phyloP scores from a whole-genome alignment of 2,888 invertebrate genomes.

The Amphipoea lucens region DNA sequence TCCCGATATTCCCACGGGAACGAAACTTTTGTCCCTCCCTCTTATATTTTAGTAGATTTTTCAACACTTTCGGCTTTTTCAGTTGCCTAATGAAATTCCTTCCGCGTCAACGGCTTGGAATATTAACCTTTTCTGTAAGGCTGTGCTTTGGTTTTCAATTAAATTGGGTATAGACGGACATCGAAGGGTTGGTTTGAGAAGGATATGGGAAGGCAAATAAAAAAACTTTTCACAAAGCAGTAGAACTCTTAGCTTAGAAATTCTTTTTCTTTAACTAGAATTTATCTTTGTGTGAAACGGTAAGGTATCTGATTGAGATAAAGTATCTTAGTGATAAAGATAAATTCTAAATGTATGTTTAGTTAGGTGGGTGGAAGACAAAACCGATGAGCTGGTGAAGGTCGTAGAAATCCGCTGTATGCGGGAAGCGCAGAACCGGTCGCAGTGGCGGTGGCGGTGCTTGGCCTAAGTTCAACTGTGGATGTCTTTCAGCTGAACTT shows the following conservation, averaged over 20 bases:
- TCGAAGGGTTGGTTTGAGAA: conserved; percentile 6
- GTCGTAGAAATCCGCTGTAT: no score
- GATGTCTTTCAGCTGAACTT: no score
- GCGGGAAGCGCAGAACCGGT: no score
- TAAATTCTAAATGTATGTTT: background rate
- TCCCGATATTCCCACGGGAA: no score
- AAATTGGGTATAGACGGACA: conserved; percentile 5
- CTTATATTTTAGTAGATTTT: conserved; percentile 16
- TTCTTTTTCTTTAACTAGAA: background rate
- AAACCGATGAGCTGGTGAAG: no score
- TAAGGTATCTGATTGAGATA: background rate
- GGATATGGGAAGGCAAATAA: background rate
- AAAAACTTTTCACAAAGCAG: background rate
- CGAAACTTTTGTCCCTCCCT: background rate
- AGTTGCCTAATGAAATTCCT: conserved; percentile 47
- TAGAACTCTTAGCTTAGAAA: background rate
- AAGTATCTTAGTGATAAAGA: background rate
- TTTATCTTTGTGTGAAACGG: background rate
- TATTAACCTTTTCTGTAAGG: conserved; percentile 40
- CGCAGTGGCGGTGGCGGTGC: background rate
- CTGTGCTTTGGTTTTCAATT: conserved; percentile 36
- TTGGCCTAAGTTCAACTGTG: background rate
- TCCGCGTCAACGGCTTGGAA: conserved; percentile 50
- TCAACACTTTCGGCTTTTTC: conserved; percentile 38
- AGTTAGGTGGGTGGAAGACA: background rate